Conservation (phyloP, 2,113 vertebrate genomes). For the Odontesthes bonariensis region DNA sequence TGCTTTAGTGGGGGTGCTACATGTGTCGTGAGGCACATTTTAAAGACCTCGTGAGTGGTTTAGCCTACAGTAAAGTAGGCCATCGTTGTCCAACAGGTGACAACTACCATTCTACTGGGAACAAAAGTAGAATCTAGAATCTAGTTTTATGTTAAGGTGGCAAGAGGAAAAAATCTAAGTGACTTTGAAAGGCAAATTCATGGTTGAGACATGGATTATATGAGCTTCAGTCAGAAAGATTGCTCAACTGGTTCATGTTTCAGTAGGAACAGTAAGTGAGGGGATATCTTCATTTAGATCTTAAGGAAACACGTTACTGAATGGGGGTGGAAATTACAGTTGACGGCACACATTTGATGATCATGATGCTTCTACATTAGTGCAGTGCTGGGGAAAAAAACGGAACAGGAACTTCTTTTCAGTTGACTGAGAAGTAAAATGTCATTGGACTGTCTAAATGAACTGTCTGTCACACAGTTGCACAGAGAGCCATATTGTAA, state of each 20-base stretch:
- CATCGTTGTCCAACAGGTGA: neutral
- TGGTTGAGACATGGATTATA: too few relatives aligned
- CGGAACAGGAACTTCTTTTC: neutral
- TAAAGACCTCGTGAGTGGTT: slow-evolving; percentile 30
- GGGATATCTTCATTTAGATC: too few relatives aligned
- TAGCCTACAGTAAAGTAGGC: slow-evolving; percentile 44
- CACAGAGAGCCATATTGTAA: too few relatives aligned
- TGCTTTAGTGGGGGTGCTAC: slow-evolving; percentile 50
- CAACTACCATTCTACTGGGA: neutral
- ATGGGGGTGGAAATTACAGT: neutral
- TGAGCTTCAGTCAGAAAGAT: too few relatives aligned
- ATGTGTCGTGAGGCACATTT: slow-evolving; percentile 27
- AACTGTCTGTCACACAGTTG: neutral
- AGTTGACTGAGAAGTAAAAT: neutral
- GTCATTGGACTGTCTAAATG: neutral
- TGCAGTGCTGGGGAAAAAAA: neutral
- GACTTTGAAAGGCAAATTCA: too few relatives aligned
- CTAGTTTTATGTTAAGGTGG: neutral
- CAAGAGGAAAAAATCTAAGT: too few relatives aligned
- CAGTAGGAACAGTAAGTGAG: too few relatives aligned
- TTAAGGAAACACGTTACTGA: too few relatives aligned
- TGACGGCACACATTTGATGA: neutral
- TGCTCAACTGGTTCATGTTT: too few relatives aligned
- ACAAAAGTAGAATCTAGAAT: slow-evolving; percentile 13
- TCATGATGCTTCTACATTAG: neutral